Evolutionary conservation across 2,797 vertebrate genomes (phyloP).

Genomic region (Acropternis orthonyx): DNA sequence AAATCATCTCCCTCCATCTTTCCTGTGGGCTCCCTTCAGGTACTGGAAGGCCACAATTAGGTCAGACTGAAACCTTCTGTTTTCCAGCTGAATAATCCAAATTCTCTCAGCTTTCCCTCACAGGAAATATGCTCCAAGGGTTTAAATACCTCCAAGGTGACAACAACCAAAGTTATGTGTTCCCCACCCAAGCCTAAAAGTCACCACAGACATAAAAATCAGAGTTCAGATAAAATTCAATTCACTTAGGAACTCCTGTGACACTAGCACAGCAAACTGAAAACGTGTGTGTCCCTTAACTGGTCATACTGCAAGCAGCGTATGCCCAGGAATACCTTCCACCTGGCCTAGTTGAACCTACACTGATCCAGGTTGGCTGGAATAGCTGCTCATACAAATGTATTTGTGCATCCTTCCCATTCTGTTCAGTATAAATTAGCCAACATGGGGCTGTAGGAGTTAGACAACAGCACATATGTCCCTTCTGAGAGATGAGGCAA

Average conservation of each 20-base stretch:
- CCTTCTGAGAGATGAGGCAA: neutral
- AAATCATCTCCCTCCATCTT: neutral
- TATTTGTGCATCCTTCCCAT: neutral
- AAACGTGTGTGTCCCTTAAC: neutral
- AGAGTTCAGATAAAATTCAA: neutral
- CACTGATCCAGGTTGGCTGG: neutral
- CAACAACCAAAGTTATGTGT: rapidly evolving
- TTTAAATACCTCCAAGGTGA: neutral
- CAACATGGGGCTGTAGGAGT: neutral
- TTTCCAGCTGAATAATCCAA: neutral
- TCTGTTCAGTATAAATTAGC: neutral
- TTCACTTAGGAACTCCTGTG: neutral
- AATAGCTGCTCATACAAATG: neutral
- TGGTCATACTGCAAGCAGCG: neutral
- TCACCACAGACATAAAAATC: neutral
- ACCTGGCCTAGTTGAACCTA: neutral
- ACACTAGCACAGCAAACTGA: neutral
- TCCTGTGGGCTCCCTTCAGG: neutral
- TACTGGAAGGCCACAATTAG: rapidly evolving
- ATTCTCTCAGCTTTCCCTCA: neutral
- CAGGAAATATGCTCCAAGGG: rapidly evolving
- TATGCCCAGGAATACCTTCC: neutral
- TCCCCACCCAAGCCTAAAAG: neutral
- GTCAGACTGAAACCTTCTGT: neutral
- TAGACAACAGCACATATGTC: neutral